A percentile compares a stretch with the other conserved stretches of the same genome.
phyloP scores from a whole-genome alignment of 2,113 vertebrate species.

The Mixornis gularis region DNA sequence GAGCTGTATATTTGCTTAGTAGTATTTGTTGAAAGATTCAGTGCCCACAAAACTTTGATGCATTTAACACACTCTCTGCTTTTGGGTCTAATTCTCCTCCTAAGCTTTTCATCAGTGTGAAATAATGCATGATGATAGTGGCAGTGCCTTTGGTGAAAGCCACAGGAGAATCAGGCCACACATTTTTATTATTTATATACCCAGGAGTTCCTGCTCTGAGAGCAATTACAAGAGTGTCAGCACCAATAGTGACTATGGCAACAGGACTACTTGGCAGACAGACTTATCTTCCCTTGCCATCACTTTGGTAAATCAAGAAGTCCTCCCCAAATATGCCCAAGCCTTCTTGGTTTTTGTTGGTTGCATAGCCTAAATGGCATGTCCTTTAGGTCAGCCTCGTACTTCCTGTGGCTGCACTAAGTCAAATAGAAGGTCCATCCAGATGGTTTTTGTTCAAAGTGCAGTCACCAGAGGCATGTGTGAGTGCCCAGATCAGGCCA shows the following conservation, averaged over 20 bases:
- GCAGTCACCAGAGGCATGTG: neutral
- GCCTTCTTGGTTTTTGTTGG: neutral
- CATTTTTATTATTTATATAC: neutral
- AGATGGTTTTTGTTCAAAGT: neutral
- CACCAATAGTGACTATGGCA: neutral
- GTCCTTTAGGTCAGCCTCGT: neutral
- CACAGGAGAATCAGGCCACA: neutral
- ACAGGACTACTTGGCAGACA: neutral
- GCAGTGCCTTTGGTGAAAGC: neutral
- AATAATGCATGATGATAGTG: neutral
- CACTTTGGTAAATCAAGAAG: neutral
- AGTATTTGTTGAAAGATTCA: neutral
- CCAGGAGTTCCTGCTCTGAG: neutral
- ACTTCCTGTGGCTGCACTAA: neutral
- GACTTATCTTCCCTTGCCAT: neutral
- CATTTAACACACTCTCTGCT: neutral
- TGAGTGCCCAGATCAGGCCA: fast-evolving
- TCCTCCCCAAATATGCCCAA: neutral
- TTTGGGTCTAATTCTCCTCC: neutral
- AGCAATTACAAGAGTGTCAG: neutral
- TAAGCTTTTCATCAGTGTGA: neutral
- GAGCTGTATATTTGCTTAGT: neutral
- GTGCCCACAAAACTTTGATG: neutral
- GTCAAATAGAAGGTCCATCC: neutral
- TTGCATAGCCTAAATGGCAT: fast-evolving